phyloP scores from a whole-genome alignment of 2,113 vertebrate genomes.

The Tursiops truncatus region DNA sequence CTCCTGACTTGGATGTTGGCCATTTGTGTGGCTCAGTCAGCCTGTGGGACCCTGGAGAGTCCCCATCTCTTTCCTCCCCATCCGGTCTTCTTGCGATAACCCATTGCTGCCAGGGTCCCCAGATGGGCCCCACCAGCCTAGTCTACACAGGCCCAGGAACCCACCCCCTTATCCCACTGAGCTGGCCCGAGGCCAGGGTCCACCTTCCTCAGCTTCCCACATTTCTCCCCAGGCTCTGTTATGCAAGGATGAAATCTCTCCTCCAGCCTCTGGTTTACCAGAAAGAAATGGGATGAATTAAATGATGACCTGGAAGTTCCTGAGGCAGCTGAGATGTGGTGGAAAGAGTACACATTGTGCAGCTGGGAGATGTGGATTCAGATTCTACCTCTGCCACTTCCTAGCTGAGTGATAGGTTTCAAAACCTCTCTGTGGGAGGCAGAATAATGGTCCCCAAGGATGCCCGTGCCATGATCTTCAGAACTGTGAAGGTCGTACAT shows the following conservation, averaged over 20 bases:
- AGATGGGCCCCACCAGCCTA: not conserved
- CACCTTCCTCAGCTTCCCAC: not conserved
- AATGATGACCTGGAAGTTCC: not conserved
- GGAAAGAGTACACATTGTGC: not conserved
- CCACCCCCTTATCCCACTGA: not conserved
- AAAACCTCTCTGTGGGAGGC: not conserved
- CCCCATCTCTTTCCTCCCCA: not conserved
- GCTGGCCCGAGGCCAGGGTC: not conserved
- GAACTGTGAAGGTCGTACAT: not conserved
- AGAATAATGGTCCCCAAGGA: not conserved
- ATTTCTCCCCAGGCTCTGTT: not conserved
- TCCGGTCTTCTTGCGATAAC: too few species aligned
- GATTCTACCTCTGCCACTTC: not conserved
- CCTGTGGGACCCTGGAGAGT: not conserved
- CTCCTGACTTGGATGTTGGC: not conserved
- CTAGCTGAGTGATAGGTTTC: not conserved
- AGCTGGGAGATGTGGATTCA: not conserved
- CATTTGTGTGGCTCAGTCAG: not conserved
- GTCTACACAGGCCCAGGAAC: not conserved
- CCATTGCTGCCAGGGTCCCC: not conserved
- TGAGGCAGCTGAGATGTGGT: not conserved
- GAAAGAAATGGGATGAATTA: not conserved
- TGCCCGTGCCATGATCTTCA: not conserved
- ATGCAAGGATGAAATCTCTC: not conserved
- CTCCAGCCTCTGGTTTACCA: not conserved